Evolutionary conservation across 2,888 invertebrate species (phyloP), one percentile per base, ranked within the genome.

Genomic region (Zhengitettix transpicula): DNA sequence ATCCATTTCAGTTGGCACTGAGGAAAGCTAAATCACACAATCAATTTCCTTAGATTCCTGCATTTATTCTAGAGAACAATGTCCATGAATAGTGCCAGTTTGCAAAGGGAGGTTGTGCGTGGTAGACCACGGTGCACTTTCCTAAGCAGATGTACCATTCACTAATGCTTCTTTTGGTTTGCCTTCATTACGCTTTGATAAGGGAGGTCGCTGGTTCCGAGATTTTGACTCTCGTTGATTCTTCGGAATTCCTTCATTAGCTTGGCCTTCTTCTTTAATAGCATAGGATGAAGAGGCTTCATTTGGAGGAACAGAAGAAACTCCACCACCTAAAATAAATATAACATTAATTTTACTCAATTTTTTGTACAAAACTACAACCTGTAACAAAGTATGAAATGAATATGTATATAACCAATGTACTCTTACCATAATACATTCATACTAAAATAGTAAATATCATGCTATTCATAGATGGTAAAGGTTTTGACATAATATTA

Each of bases 131-230:
- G n/a, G 28, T 42, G 17, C 14, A 14, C 62, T 65, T 64, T 62
- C 64, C 69, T 74, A 74, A 70, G 73, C 74, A 71, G 73, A 73
- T 69, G 83, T 80, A 75, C 84, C 83, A 74, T 84, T 84, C 66
- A 83, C 79, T 73, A 83, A 76, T 71, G 81, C 75, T 74, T 81
- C 82, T 68, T 81, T 81, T 67, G 79, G 75, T 74, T 80, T 79
- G 69, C 74, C 73, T 69, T 76, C 77, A 70, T 68, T 72, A 63
- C 68, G 72, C 63, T 71, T 69, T 10, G 63, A 62, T 40, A 62
- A 17, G 9, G 63, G 60, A 40, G 65, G 61, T 59, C 63, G 58
- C 59, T 60, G 64, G 52, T 68, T 71, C 62, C 72, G 72, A 61
- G 67, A 64, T 63, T 73, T 69, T 58, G 68, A 69, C 59, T 73